Evolutionary conservation across 2,888 invertebrate genomes (phyloP).

Genomic region (Leptodirus hochenwartii): DNA sequence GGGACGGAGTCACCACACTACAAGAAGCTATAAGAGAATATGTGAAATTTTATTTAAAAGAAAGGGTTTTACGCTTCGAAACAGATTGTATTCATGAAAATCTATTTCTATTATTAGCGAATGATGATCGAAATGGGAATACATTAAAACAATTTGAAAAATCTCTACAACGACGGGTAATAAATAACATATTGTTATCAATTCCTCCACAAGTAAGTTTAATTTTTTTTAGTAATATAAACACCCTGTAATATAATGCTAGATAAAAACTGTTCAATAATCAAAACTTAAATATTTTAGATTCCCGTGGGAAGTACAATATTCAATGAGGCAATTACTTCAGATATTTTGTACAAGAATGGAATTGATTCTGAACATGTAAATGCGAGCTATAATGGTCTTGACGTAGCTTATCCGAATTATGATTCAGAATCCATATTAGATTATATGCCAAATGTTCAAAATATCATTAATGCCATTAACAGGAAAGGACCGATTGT

Average conservation of each 20-base stretch:
- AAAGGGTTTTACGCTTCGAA: slow-evolving; percentile 18
- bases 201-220: slow-evolving; percentile 23
- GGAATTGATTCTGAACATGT: slow-evolving; percentile 13
- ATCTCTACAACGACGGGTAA: background rate
- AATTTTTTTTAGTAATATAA: background rate
- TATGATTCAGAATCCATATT: slow-evolving; percentile 15
- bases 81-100: slow-evolving; percentile 30
- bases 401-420: slow-evolving; percentile 23
- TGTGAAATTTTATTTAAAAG: background rate
- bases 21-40: background rate
- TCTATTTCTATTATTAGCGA: slow-evolving; percentile 17
- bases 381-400: slow-evolving; percentile 17
- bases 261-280: too few relatives aligned
- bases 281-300: slow-evolving; percentile 12
- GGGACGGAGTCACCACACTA: background rate
- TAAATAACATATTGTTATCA: slow-evolving; percentile 17
- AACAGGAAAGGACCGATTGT: slow-evolving; percentile 18
- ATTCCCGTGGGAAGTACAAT: slow-evolving; percentile 13
- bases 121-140: slow-evolving; percentile 1
- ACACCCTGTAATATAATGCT: slow-evolving; percentile 6
- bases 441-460: slow-evolving; percentile 15
- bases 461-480: slow-evolving; percentile 15
- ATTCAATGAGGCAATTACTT: slow-evolving; percentile 15
- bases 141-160: slow-evolving; percentile 2
- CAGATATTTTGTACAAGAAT: slow-evolving; percentile 18